phyloP scores from a whole-genome alignment of 2,888 invertebrate genomes.

The Ormyrus nitidulus region DNA sequence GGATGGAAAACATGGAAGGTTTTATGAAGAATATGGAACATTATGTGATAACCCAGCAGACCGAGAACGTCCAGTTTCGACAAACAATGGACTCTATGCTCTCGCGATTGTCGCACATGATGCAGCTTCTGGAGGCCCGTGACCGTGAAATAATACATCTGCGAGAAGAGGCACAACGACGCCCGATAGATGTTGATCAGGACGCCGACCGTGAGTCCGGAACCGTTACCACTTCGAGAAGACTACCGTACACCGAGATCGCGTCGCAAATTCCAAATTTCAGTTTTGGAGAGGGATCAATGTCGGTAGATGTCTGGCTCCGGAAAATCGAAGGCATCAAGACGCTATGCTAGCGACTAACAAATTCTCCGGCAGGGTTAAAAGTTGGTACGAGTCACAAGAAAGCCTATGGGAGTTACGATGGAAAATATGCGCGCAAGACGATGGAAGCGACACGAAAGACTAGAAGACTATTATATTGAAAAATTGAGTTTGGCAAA shows the following conservation, averaged over 20 bases:
- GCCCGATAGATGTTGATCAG: no score
- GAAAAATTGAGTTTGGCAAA: no score
- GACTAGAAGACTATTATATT: not conserved
- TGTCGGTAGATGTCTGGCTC: not conserved
- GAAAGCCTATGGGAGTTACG: not conserved
- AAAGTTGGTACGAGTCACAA: conserved; percentile 8
- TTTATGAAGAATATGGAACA: not conserved
- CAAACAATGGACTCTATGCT: not conserved
- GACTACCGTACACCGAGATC: no score
- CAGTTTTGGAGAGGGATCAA: no score
- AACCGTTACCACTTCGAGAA: no score
- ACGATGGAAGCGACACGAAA: not conserved
- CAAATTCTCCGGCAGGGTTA: not conserved
- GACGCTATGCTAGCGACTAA: not conserved
- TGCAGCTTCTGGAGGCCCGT: not conserved
- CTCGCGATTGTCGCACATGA: not conserved
- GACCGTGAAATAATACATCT: not conserved
- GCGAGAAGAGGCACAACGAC: no score
- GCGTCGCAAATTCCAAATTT: no score
- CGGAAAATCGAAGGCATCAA: not conserved
- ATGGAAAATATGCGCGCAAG: not conserved
- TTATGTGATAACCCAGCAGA: not conserved
- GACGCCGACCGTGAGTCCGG: no score
- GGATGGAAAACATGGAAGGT: not conserved
- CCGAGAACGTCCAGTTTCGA: not conserved